Evolutionary conservation across 1,140 invertebrate genomes (phyloP), one percentile per base, ranked within the genome.

Genomic region (Patella vulgata): DNA sequence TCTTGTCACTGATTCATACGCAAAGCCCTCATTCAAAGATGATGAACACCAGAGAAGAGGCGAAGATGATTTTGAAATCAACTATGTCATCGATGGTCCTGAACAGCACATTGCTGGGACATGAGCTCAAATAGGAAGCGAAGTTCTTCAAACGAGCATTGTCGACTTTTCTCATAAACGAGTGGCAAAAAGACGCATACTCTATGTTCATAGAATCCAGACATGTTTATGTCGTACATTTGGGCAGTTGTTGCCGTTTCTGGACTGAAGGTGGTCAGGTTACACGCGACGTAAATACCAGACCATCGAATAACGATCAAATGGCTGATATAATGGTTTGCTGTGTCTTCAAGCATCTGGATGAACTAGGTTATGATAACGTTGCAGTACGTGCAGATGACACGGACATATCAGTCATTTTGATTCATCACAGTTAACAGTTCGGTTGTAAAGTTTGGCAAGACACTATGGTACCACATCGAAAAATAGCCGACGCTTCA

Each of bases 241-340:
- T 28, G 53, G 57, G 25, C 21, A 53, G 19, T 21, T 36, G 23
- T 39, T 28, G 46, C 19, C 36, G 60, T 28, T 44, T 40, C 25
- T 65, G 56, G 27, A 31, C 21, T 19, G 31, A 33, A 42, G 59
- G 46, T 3, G 36, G 28, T 47, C 33, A 30, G 25, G 40, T 11
- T 25, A 43, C 30, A 33, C 12, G 9, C 14, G 33, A 36, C 6
- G 31, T 55, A 25, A 39, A 59, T n/a, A 17, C 31, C 31, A 56
- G 27, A 17, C 57, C 58, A 11, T 12, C 19, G 21, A 55, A 46
- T 28, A 17, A 44, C 11, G 63, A 66, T 14, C 58, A 66, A 54
- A 63, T 66, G 47, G 63, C 63, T 14, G 67, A 66, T 51, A 55
- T 42, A 27, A 27, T 50, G n/a, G 19, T 70, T 28, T 52, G 62